phyloP scores from a whole-genome alignment of 2,113 vertebrate species.

The Crotophaga sulcirostris region DNA sequence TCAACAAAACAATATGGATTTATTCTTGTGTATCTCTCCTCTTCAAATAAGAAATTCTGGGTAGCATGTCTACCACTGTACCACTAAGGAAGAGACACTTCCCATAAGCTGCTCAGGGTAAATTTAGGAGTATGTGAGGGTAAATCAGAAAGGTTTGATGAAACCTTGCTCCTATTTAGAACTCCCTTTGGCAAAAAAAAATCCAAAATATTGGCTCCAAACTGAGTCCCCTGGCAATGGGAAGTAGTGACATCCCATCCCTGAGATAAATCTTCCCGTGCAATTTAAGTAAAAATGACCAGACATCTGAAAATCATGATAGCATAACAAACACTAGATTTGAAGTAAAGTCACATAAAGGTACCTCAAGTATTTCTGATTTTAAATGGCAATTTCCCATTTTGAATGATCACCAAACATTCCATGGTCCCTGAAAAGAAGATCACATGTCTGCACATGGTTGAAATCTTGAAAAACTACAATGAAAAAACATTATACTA shows the following conservation, averaged over 20 bases:
- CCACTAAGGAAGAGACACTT: neutral
- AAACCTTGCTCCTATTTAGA: neutral
- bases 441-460: neutral
- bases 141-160: neutral
- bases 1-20: neutral
- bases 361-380: neutral
- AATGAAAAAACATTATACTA: neutral
- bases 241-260: neutral
- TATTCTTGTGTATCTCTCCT: neutral
- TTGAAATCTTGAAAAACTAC: neutral
- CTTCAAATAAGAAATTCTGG: neutral
- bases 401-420: neutral
- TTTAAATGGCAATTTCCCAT: neutral
- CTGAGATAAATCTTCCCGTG: neutral
- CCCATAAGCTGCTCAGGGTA: neutral
- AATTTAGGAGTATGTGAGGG: neutral
- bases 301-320: neutral
- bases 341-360: neutral
- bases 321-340: neutral
- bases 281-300: neutral
- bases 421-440: neutral
- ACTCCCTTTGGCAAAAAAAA: neutral
- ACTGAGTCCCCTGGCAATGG: neutral
- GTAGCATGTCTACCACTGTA: neutral
- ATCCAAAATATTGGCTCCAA: neutral